Evolutionary conservation across 2,888 invertebrate species (phyloP), one percentile per base, ranked within the genome.

Genomic region (Barypeithes pellucidus): DNA sequence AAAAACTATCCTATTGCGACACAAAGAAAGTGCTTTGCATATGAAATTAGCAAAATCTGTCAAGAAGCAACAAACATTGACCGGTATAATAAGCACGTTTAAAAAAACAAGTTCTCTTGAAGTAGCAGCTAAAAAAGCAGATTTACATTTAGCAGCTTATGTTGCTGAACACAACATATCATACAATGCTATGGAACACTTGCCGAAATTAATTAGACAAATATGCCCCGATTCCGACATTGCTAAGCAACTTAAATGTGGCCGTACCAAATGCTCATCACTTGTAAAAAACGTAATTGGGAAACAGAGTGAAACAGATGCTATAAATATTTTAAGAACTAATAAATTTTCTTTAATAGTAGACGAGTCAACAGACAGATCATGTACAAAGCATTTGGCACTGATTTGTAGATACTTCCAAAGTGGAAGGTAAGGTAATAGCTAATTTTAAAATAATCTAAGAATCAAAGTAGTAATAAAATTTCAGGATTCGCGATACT

Each of bases 401-500:
- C 5, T 57, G 2, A n/a, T 57, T 33, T 24, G 29, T n/a, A 57
- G 57, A 33, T 57, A 57, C 36, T 7, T 11, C n/a, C 22, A 57
- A n/a, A 24, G 12, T 57, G 16, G n/a, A 12, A 57, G 33, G 29
- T 29, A 33, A 57, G 57, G 3, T 57, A 12, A 24, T 12, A 57
- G n/a, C 24, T 4, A n/a, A n/a, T 29, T 29, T 5, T n/a, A 3
- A 57, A n/a, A 12, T 57, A 33, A 33, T 11, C n/a, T 33, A 33
- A 57, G 24, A n/a, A 9, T 33, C 9, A 11, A 3, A 11, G 3
- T 39, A 39, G 8, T 39, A 11, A 33, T 22, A 12, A 39, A 12
- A 50, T 66, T 70, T 39, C 24, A 57, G 57, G 29, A 63, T 62
- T 39, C 29, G 50, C 33, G 68, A 73, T 57, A 73, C 29, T 47